Evolutionary conservation across 2,888 invertebrate genomes (phyloP).

Genomic region (Cosmia pyralina): DNA sequence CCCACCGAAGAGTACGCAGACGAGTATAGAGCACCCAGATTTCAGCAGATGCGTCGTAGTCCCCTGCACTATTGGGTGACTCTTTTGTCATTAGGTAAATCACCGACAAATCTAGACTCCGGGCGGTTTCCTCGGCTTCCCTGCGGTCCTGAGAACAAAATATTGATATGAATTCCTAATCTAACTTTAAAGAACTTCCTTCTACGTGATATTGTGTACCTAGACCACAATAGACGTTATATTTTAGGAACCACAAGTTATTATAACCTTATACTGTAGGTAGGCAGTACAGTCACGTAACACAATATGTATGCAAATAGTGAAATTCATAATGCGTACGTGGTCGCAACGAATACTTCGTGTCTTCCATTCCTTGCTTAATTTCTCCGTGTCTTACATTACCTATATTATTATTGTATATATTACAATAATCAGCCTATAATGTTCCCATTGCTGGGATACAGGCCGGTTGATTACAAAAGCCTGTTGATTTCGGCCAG

Average conservation of each 20-base stretch:
- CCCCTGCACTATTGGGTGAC: not conserved
- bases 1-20: not conserved
- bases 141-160: too few species aligned
- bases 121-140: too few species aligned
- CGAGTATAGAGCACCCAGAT: not conserved
- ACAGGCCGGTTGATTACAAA: too few species aligned
- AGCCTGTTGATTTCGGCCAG: too few species aligned
- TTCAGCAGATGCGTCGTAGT: not conserved
- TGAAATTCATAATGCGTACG: not conserved
- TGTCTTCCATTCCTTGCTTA: not conserved
- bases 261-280: not conserved
- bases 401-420: not conserved
- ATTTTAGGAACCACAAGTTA: not conserved
- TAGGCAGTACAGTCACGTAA: not conserved
- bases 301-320: not conserved
- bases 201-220: not conserved
- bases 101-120: not conserved
- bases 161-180: too few species aligned
- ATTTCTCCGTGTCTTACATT: too few species aligned
- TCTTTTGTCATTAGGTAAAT: not conserved
- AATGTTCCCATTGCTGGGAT: too few species aligned
- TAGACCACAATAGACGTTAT: too few species aligned
- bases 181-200: too few species aligned
- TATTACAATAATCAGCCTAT: too few species aligned
- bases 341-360: not conserved